phyloP scores from a whole-genome alignment of 2,888 invertebrate genomes.

The Scaptomyza parva region DNA sequence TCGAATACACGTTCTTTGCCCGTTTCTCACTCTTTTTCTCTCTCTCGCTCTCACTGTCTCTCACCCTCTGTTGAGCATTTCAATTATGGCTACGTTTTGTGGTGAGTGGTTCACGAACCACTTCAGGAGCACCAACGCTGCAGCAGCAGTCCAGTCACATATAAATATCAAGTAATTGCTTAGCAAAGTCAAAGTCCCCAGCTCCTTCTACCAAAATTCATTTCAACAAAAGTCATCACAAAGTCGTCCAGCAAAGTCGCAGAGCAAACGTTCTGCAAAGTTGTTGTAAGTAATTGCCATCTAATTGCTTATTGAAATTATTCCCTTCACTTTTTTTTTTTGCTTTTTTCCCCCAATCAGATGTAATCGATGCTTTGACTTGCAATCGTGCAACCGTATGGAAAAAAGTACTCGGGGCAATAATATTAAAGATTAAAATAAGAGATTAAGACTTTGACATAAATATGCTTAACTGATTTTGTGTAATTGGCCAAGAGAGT shows the following conservation, averaged over 20 bases:
- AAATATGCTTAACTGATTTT: constrained; percentile 15
- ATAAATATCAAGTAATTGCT: constrained; percentile 78
- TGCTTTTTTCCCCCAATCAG: too few species aligned
- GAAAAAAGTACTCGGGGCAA: constrained; percentile 26
- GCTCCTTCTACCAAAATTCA: constrained; percentile 37
- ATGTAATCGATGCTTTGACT: constrained; percentile 37
- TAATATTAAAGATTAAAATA: neutral
- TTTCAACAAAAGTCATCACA: constrained; percentile 43
- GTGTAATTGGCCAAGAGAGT: constrained; percentile 9
- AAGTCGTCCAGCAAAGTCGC: constrained; percentile 33
- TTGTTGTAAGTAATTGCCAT: constrained; percentile 77
- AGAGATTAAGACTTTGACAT: constrained; percentile 21
- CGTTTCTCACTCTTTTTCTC: neutral
- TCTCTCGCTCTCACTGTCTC: neutral
- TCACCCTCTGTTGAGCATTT: constrained; percentile 59
- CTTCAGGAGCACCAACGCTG: constrained; percentile 38
- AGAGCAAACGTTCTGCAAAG: constrained; percentile 44
- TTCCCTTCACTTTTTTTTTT: constrained; percentile 36
- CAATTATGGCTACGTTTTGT: constrained; percentile 64
- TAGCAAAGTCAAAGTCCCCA: constrained; percentile 52
- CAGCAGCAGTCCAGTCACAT: constrained; percentile 58
- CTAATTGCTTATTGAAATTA: constrained; percentile 77
- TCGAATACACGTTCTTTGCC: constrained; percentile 50
- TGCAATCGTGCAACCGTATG: constrained; percentile 29
- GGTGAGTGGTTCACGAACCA: constrained; percentile 42